Base-by-base conservation (phyloP, 2,797 vertebrate genomes). In the Aldrovandia affinis region DNA sequence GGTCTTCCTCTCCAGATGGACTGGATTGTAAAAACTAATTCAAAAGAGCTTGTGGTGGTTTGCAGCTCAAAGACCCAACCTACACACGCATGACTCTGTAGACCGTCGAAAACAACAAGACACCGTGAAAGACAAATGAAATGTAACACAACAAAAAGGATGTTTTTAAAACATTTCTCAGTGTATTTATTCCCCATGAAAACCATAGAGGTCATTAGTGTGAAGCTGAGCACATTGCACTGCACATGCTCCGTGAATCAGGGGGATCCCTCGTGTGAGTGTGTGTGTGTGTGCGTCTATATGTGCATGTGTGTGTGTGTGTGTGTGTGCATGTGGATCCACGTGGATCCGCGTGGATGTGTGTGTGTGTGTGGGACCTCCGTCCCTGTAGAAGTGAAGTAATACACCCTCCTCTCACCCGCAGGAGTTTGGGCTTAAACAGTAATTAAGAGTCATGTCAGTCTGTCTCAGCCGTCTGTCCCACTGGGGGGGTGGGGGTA, bases 331-430 rank as follows among this genome's bases (percentile, higher is more conserved):
- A 3, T 63, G 10, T 36, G 30, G 2, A 28, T 30, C 14, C n/a
- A 65, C 33, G 30, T 65, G 0, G 63, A 7, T n/a, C n/a, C n/a
- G n/a, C n/a, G n/a, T 68, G 30, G 33, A 30, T 68, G 14, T 33
- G 33, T 33, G 63, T 22, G 18, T 10, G 33, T 33, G 33, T 33
- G 8, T 25, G 4, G 30, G 18, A 39, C 93, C 94, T 93, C 93
- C 90, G 89, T 92, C 93, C 92, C 91, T 94, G 89, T 93, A 83
- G 89, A 91, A 87, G 83, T 85, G 80, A 84, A 85, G 85, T 87
- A 89, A 89, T 89, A 89, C 87, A 81, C 30, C 54, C 44, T 4
- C 81, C 39, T 85, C 84, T 89, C 87, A 89, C 86, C 84, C 90
- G 89, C 88, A 91, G 85, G 85, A 88, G 25, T 80, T 80, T 87